Conservation (phyloP, 2,888 invertebrate genomes). For the Alloplasta piceator region DNA sequence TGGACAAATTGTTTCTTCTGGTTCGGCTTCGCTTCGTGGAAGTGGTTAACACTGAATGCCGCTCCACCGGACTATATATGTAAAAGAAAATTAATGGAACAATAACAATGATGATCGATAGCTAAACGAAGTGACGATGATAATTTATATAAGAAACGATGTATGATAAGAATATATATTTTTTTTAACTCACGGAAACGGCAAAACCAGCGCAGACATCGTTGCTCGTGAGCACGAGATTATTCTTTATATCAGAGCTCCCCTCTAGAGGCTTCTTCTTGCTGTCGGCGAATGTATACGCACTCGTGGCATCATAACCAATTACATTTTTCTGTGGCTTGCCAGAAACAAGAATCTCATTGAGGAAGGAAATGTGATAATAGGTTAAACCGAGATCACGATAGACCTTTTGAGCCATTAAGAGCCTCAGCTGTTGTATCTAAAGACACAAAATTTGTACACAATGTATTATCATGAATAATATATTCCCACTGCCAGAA, state of each 20-base stretch:
- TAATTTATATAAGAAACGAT: constrained; percentile 25
- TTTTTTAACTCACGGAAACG: constrained; percentile 85
- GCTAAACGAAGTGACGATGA: constrained; percentile 16
- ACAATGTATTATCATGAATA: too few species aligned
- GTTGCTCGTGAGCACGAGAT: constrained; percentile 84
- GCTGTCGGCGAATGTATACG: constrained; percentile 87
- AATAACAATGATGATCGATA: neutral
- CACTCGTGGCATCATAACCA: constrained; percentile 86
- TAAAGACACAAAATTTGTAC: constrained; percentile 57
- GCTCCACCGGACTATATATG: constrained; percentile 86
- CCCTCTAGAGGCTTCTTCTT: constrained; percentile 87
- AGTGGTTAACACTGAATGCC: constrained; percentile 87
- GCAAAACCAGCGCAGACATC: constrained; percentile 89
- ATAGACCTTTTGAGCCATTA: constrained; percentile 81
- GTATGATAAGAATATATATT: constrained; percentile 1
- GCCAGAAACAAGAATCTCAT: constrained; percentile 84
- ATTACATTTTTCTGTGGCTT: constrained; percentile 86
- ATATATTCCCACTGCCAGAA: too few species aligned
- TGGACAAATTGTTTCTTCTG: constrained; percentile 87
- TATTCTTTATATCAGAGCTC: constrained; percentile 84
- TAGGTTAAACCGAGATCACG: constrained; percentile 86
- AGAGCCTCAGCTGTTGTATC: constrained; percentile 79
- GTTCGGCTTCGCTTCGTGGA: constrained; percentile 84
- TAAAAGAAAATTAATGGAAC: constrained; percentile 71
- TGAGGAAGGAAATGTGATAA: constrained; percentile 87